Percentiles rank a stretch among this genome's conserved stretches.
Evolutionary conservation across 1,140 invertebrate species (phyloP).

Genomic region (Solen grandis): DNA sequence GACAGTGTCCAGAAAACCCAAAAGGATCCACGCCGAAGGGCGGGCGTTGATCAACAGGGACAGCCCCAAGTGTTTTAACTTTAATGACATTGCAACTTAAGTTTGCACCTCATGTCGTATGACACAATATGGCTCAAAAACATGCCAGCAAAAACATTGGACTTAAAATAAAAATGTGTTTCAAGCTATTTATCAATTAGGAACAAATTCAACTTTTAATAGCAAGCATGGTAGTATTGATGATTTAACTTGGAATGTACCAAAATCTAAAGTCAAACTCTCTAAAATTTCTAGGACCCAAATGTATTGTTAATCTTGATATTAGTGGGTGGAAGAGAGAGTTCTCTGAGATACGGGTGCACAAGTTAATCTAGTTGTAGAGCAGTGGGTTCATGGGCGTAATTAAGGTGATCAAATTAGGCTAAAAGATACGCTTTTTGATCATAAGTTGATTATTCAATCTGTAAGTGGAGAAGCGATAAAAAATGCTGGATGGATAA

Average conservation of each 20-base stretch:
- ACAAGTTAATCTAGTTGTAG: slow-evolving; percentile 24
- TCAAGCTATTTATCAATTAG: neutral
- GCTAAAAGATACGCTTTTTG: neutral
- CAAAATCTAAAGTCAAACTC: slow-evolving; percentile 11
- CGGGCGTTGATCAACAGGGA: neutral
- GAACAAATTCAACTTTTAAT: neutral
- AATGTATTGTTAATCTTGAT: slow-evolving; percentile 24
- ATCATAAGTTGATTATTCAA: slow-evolving; percentile 12
- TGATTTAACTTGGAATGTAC: slow-evolving; percentile 7
- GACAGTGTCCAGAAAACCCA: neutral
- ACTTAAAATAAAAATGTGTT: neutral
- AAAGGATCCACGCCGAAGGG: neutral
- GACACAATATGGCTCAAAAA: neutral
- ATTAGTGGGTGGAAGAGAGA: neutral
- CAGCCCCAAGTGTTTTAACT: neutral
- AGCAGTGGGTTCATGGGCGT: neutral
- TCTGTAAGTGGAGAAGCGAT: slow-evolving; percentile 5
- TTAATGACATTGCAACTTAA: neutral
- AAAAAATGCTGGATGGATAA: slow-evolving; percentile 33
- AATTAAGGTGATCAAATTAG: neutral
- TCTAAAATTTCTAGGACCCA: slow-evolving; percentile 15
- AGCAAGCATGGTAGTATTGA: neutral
- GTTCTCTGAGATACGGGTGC: slow-evolving; percentile 50
- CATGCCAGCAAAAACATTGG: neutral
- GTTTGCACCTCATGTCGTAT: neutral